These are phyloP conservation scores for Quiscalus mexicanus DNA, from an alignment of 2,113 vertebrate genomes.

Conservation along the genomic window DNA sequence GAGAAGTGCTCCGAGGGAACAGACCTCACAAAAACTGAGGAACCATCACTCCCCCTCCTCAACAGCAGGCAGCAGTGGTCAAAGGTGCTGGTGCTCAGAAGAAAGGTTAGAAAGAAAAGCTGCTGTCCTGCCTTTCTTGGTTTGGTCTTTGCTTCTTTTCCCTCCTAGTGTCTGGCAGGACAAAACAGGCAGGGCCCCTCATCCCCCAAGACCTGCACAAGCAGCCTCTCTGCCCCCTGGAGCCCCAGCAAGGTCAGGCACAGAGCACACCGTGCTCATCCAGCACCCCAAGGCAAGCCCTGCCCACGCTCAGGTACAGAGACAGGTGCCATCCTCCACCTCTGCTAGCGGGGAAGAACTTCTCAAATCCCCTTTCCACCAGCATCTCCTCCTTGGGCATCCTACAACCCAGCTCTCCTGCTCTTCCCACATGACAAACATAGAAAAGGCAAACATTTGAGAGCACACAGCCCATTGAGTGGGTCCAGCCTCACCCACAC, in stretches of 20 bases:
- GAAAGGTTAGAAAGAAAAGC: background rate
- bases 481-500: background rate
- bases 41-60: background rate
- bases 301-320: fast-evolving
- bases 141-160: background rate
- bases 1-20: background rate
- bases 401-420: background rate
- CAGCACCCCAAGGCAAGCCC: background rate
- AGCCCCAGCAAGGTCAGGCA: fast-evolving
- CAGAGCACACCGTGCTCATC: background rate
- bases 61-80: fast-evolving
- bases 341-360: background rate
- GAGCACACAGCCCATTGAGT: fast-evolving
- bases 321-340: background rate
- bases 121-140: background rate
- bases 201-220: fast-evolving
- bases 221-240: background rate
- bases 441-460: background rate
- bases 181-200: background rate
- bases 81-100: background rate
- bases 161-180: background rate
- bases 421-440: background rate
- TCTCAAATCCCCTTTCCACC: background rate
- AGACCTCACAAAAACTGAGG: background rate
- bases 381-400: background rate